These are phyloP conservation scores for Rallus limicola DNA, from an alignment of 2,113 vertebrate genomes.

Conservation along the genomic window DNA sequence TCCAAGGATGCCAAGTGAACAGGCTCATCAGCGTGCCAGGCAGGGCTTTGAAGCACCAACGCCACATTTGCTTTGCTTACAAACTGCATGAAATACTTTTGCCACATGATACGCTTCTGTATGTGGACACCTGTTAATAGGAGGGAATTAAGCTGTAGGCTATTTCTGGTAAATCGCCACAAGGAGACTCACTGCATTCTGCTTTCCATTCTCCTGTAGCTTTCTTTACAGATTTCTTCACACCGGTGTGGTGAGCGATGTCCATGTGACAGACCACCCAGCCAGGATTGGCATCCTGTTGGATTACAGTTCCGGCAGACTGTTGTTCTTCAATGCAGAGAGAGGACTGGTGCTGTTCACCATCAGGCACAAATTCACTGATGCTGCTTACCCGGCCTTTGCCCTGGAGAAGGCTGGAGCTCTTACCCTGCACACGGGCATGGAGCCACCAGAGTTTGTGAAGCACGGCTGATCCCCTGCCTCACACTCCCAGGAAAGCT, in stretches of 20 bases:
- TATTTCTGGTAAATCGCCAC: neutral
- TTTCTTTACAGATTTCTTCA: slow-evolving; percentile 89
- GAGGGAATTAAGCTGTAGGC: neutral
- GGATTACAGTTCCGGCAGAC: slow-evolving; percentile 82
- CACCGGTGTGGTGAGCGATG: slow-evolving; percentile 75
- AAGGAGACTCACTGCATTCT: neutral
- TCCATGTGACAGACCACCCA: slow-evolving; percentile 79
- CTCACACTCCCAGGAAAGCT: neutral
- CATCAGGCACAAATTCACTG: slow-evolving; percentile 81
- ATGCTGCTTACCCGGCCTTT: slow-evolving; percentile 84
- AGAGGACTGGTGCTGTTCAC: slow-evolving; percentile 85
- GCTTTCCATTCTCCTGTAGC: slow-evolving; percentile 53
- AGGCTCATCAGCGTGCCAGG: neutral
- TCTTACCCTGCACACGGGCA: slow-evolving; percentile 82
- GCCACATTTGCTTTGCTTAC: neutral
- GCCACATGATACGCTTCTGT: neutral
- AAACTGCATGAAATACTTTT: neutral
- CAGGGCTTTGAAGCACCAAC: neutral
- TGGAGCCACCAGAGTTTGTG: slow-evolving; percentile 85
- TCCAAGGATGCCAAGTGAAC: neutral
- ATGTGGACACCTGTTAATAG: neutral
- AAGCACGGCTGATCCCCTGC: slow-evolving; percentile 79
- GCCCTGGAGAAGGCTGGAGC: slow-evolving; percentile 86
- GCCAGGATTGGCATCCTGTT: slow-evolving; percentile 86
- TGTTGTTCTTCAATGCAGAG: slow-evolving; percentile 89